These are phyloP conservation scores for Drosophila phalerata DNA, from an alignment of 2,888 invertebrate genomes.

Conservation along the genomic window DNA sequence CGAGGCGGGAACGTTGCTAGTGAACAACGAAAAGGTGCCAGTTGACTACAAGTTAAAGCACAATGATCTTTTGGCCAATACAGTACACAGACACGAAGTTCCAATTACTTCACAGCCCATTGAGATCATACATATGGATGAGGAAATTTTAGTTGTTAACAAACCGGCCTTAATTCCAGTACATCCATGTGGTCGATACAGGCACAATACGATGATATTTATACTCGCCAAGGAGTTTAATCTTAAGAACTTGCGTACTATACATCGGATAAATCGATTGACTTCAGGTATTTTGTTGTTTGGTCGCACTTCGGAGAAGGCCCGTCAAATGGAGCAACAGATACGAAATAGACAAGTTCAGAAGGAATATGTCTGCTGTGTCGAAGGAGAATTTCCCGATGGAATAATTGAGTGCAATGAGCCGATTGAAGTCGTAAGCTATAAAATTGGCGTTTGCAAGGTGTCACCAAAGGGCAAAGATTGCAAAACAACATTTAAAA, in stretches of 20 bases:
- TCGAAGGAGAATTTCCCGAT: slow-evolving; percentile 96
- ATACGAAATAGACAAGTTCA: slow-evolving; percentile 95
- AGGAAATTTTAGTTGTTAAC: slow-evolving; percentile 99
- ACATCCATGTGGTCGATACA: slow-evolving; percentile 98
- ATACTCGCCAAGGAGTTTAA: slow-evolving; percentile 98
- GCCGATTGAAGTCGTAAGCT: slow-evolving; percentile 95
- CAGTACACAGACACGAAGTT: slow-evolving; percentile 99
- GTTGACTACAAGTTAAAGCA: slow-evolving; percentile 96
- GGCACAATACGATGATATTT: slow-evolving; percentile 98
- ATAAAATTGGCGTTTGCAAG: slow-evolving; percentile 97
- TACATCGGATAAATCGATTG: slow-evolving; percentile 97
- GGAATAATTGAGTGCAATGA: slow-evolving; percentile 94
- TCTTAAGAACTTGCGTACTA: slow-evolving; percentile 95
- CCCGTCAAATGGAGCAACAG: slow-evolving; percentile 97
- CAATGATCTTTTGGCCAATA: slow-evolving; percentile 96
- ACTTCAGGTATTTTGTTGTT: slow-evolving; percentile 96
- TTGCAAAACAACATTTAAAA: slow-evolving; percentile 95
- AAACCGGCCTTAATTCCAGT: slow-evolving; percentile 99
- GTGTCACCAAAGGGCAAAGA: slow-evolving; percentile 96
- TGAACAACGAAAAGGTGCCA: slow-evolving; percentile 96
- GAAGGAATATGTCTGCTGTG: slow-evolving; percentile 97
- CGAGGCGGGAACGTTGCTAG: slow-evolving; percentile 94
- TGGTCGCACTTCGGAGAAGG: slow-evolving; percentile 96
- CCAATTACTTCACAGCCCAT: slow-evolving; percentile 98
- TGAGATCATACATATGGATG: slow-evolving; percentile 98